phyloP scores from a whole-genome alignment of 2,797 vertebrate species.

The Tinamus major region DNA sequence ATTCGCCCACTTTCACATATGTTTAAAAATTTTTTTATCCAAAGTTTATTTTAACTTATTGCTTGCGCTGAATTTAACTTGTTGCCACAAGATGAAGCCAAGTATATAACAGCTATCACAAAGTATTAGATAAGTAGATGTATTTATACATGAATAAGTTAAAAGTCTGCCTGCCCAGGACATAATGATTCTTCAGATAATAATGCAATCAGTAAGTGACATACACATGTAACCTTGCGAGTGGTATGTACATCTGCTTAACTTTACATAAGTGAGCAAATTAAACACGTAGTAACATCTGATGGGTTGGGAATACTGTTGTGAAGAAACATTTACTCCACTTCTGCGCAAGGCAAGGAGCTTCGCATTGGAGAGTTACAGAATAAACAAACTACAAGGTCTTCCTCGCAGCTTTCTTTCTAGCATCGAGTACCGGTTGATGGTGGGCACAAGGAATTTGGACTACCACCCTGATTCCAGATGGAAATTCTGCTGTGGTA shows the following conservation, averaged over 20 bases:
- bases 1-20: background rate
- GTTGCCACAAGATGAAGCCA: background rate
- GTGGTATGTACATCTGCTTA: background rate
- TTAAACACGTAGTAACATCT: background rate
- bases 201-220: background rate
- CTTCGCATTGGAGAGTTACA: background rate
- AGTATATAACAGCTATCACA: background rate
- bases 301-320: background rate
- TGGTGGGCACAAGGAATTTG: background rate
- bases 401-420: background rate
- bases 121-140: background rate
- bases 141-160: background rate
- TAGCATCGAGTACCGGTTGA: background rate
- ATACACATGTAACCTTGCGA: background rate
- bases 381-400: background rate
- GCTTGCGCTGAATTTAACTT: background rate
- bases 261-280: background rate
- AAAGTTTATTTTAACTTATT: background rate
- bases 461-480: background rate
- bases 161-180: background rate
- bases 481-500: background rate
- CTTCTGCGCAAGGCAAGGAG: background rate
- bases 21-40: background rate
- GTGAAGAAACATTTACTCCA: background rate
- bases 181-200: background rate